These are phyloP conservation scores for Acanthopleura granulata DNA, from an alignment of 2,888 invertebrate genomes.

Conservation along the genomic window DNA sequence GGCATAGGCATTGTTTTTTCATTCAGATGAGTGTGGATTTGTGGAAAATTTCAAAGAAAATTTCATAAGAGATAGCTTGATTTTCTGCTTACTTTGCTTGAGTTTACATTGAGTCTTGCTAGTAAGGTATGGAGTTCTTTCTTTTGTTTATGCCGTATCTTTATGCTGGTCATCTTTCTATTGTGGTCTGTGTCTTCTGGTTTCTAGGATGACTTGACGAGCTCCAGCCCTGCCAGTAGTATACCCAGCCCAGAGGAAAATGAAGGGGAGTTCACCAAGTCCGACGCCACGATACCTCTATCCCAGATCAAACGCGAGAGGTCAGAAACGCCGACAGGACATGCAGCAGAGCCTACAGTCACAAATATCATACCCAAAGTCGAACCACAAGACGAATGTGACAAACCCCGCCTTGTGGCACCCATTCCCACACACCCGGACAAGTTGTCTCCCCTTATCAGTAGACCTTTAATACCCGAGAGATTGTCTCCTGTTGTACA, in stretches of 20 bases:
- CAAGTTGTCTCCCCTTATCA: conserved; percentile 19
- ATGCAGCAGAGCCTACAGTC: background rate
- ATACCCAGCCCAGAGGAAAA: conserved; percentile 59
- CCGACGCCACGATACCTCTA: conserved; percentile 15
- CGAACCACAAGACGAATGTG: background rate
- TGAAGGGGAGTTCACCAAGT: conserved; percentile 20
- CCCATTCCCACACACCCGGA: conserved; percentile 33
- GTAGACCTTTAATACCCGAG: conserved; percentile 21
- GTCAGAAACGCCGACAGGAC: conserved; percentile 23
- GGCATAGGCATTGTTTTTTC: too few species aligned
- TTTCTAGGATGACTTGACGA: conserved; percentile 53
- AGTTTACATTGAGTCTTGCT: too few species aligned
- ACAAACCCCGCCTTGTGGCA: conserved; percentile 25
- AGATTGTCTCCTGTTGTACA: conserved; percentile 8
- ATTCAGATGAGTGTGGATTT: too few species aligned
- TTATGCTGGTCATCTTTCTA: too few species aligned
- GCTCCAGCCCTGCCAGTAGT: conserved; percentile 59
- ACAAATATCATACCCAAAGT: conserved; percentile 17
- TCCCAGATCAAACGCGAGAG: conserved; percentile 28
- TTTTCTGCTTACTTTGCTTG: too few species aligned
- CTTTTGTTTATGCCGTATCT: too few species aligned
- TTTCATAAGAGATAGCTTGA: too few species aligned
- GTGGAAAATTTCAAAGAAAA: too few species aligned
- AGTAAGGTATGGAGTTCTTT: too few species aligned
- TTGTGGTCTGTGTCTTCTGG: background rate